phyloP scores from a whole-genome alignment of 1,140 invertebrate genomes.

The Chionoecetes opilio region DNA sequence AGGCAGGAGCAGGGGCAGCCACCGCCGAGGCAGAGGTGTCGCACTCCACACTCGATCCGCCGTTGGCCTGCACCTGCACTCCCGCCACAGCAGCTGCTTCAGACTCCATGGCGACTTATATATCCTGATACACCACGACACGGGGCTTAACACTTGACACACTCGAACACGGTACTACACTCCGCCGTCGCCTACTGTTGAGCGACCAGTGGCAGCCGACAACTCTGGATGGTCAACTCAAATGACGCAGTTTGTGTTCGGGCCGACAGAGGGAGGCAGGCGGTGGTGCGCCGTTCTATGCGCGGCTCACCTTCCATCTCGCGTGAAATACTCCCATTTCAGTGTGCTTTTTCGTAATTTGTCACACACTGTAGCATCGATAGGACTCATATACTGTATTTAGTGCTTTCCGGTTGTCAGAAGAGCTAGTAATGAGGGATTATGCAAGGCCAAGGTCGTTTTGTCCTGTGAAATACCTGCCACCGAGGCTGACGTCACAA shows the following conservation, averaged over 20 bases:
- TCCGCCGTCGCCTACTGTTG: slow-evolving; percentile 62
- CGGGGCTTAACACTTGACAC: slow-evolving; percentile 29
- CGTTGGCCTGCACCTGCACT: slow-evolving; percentile 71
- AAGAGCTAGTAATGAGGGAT: too few relatives aligned
- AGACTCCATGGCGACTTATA: slow-evolving; percentile 43
- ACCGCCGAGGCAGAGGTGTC: slow-evolving; percentile 59
- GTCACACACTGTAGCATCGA: too few relatives aligned
- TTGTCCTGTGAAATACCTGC: too few relatives aligned
- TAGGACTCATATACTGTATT: too few relatives aligned
- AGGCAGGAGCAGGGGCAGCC: slow-evolving; percentile 31
- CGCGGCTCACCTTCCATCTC: slow-evolving; percentile 46
- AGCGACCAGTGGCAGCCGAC: slow-evolving; percentile 61
- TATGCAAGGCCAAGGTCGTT: too few relatives aligned
- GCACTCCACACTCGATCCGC: slow-evolving; percentile 64
- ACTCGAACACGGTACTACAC: slow-evolving; percentile 50
- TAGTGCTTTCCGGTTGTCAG: too few relatives aligned
- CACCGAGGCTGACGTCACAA: too few relatives aligned
- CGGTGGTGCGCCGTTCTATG: slow-evolving; percentile 39
- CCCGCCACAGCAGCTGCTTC: slow-evolving; percentile 50
- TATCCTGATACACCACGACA: slow-evolving; percentile 52
- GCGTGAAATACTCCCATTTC: neutral
- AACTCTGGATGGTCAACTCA: slow-evolving; percentile 63
- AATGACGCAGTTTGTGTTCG: slow-evolving; percentile 71
- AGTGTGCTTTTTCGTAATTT: too few relatives aligned
- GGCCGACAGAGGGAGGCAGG: slow-evolving; percentile 63